Percentiles rank a stretch among this genome's conserved stretches.
Evolutionary conservation across 1,140 invertebrate genomes (phyloP).

Genomic region (Drosophila santomea): DNA sequence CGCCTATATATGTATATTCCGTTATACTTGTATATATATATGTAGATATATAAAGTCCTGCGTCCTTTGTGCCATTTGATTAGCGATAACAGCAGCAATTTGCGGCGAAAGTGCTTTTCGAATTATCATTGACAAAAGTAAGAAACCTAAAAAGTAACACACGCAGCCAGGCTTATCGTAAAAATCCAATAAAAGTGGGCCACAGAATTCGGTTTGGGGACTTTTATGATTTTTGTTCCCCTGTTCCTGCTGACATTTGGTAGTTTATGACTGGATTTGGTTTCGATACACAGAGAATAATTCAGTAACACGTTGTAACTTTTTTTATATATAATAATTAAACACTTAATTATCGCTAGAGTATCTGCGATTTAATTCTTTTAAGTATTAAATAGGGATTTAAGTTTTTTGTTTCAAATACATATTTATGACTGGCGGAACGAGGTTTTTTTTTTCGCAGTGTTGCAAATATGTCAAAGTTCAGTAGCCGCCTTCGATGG

Average conservation of each 20-base stretch:
- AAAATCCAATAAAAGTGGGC: slow-evolving; percentile 73
- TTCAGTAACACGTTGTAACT: no score
- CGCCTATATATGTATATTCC: no score
- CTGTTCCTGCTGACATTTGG: slow-evolving; percentile 17
- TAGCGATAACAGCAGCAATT: slow-evolving; percentile 74
- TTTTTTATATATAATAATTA: no score
- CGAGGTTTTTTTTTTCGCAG: background rate
- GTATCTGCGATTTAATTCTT: no score
- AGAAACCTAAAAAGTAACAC: slow-evolving; percentile 15
- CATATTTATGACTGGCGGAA: no score
- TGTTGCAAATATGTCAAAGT: slow-evolving; percentile 48
- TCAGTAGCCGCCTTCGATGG: slow-evolving; percentile 43
- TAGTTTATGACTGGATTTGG: slow-evolving; percentile 55
- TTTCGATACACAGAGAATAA: background rate
- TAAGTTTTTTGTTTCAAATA: no score
- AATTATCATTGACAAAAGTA: slow-evolving; percentile 30
- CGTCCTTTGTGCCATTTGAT: slow-evolving; percentile 38
- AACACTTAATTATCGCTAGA: no score
- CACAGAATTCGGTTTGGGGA: slow-evolving; percentile 11
- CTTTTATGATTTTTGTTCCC: slow-evolving; percentile 23
- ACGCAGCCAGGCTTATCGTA: slow-evolving; percentile 62
- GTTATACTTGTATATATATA: background rate
- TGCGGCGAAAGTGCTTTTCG: slow-evolving; percentile 63
- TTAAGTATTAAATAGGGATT: no score
- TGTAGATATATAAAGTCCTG: background rate